Evolutionary conservation across 92 coral and sea anemone species (phyloP).

Genomic region (Plumapathes pennacea): DNA sequence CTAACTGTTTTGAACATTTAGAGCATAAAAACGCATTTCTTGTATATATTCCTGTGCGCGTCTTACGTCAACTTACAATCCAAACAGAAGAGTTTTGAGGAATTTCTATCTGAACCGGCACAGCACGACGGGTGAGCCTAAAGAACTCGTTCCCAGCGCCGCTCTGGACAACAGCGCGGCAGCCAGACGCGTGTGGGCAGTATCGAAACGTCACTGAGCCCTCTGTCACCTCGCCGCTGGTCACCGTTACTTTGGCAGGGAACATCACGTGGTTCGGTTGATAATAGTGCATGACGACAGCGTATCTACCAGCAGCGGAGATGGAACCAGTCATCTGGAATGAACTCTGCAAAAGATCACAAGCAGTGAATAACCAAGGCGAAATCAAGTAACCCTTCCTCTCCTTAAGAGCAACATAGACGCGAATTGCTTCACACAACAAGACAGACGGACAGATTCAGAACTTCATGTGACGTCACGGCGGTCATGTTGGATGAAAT

Average conservation of each 20-base stretch:
- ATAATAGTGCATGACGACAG: slow-evolving; percentile 86
- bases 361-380: too few relatives aligned
- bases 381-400: too few relatives aligned
- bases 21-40: too few relatives aligned
- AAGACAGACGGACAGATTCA: too few relatives aligned
- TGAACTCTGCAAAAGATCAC: slow-evolving; percentile 18
- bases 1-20: too few relatives aligned
- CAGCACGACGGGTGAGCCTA: slow-evolving; percentile 65
- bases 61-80: slow-evolving; percentile 98
- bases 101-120: slow-evolving; percentile 54
- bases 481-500: too few relatives aligned
- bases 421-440: too few relatives aligned
- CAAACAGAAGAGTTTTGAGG: slow-evolving; percentile 75
- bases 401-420: too few relatives aligned
- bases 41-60: too few relatives aligned
- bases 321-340: slow-evolving; percentile 29
- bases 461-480: too few relatives aligned
- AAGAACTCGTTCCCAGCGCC: slow-evolving; percentile 51
- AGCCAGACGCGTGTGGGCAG: slow-evolving; percentile 94
- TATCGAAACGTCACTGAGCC: slow-evolving; percentile 72
- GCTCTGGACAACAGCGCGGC: slow-evolving; percentile 69
- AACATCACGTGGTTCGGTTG: slow-evolving; percentile 86
- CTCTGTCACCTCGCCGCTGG: slow-evolving; percentile 62
- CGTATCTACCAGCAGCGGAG: slow-evolving; percentile 71
- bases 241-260: slow-evolving; percentile 61